Evolutionary conservation across 1,140 invertebrate genomes (phyloP), one percentile per base, ranked within the genome.

Genomic region (Rhyzopertha dominica): DNA sequence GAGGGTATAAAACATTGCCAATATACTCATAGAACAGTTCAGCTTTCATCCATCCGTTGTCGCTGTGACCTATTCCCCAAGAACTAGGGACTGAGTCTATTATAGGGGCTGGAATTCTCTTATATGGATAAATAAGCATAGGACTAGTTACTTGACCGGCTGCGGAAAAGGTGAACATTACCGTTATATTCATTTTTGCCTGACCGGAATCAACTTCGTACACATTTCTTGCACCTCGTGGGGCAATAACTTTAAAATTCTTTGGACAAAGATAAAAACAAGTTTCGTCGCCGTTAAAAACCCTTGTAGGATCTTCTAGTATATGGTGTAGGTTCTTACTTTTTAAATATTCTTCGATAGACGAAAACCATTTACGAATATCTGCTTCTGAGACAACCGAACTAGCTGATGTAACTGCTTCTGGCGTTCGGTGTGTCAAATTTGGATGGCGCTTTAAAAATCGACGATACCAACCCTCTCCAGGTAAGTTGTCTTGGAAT

Each of bases 21-120:
- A 67, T 53, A 43, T 63, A 69, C 42, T 70, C 64, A 43, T 58
- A 68, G 48, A 69, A 69, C 3, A 55, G 14, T 49, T 59, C 56
- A 18, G 47, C 40, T 36, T 43, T 70, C 67, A 67, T 70, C 66
- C 66, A 69, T 3, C 66, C 60, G 31, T 35, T 65, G 9, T 59
- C 56, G 40, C 55, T 58, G 9, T 28, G 38, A 8, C 65, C 60
- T 23, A 65, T 43, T 12, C 57, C 62, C 65, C 64, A 69, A 17
- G 35, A 28, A 39, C 47, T 18, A 5, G 64, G 64, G 13, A 67
- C 47, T 34, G 39, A 53, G 8, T 50, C 39, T 5, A 44, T 47
- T 29, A 67, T 58, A 17, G 50, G 36, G n/a, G 39, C 13, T 18
- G 56, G 51, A 16, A 57, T 13, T 29, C 52, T 47, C 40, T 54